A percentile compares a stretch with the other conserved stretches of the same genome.
These are phyloP conservation scores for Temnothorax curvispinosus DNA, from an alignment of 1,140 invertebrate genomes.

Conservation along the genomic window DNA sequence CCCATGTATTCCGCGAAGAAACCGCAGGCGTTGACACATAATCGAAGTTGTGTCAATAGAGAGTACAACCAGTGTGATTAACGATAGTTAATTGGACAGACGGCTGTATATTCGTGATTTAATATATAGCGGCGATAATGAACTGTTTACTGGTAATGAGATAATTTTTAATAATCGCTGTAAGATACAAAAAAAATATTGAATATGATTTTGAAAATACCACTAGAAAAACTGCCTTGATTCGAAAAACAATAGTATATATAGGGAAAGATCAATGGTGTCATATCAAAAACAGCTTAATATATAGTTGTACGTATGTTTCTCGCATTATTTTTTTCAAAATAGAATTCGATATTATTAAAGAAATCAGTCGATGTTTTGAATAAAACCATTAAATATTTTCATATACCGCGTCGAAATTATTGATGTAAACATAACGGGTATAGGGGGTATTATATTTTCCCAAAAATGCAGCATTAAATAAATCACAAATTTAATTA, in stretches of 20 bases:
- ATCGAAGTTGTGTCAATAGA: constrained; percentile 8
- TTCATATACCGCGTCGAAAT: background rate
- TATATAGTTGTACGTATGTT: background rate
- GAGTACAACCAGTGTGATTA: background rate
- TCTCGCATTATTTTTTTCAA: background rate
- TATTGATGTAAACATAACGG: background rate
- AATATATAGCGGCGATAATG: background rate
- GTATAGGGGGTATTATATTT: background rate
- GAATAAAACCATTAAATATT: background rate
- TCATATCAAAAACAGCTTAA: background rate
- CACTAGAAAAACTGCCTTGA: background rate
- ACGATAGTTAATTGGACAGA: background rate
- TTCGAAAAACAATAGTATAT: background rate
- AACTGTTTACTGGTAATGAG: background rate
- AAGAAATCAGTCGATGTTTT: background rate
- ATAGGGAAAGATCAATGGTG: background rate
- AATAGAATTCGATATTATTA: background rate
- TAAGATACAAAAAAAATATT: background rate
- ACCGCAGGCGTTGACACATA: constrained; percentile 20
- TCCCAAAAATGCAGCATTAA: background rate
- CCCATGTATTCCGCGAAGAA: background rate
- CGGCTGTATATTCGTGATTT: background rate
- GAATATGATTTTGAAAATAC: background rate
- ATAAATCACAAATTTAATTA: background rate
- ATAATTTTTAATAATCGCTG: background rate